Evolutionary conservation across 2,888 invertebrate genomes (phyloP).

Genomic region (Nysson spinosus): DNA sequence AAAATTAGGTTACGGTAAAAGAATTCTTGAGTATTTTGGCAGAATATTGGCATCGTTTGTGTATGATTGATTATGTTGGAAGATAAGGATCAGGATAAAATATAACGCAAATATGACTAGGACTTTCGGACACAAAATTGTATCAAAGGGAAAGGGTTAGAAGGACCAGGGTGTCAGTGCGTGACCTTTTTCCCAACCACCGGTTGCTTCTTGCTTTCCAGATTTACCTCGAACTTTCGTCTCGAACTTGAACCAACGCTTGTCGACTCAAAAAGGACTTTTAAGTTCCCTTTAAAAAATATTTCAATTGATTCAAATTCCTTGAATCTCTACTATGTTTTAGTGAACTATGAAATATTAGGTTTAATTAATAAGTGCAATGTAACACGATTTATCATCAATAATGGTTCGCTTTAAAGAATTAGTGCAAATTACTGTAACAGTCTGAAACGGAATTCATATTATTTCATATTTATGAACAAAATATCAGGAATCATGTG

Average conservation of each 20-base stretch:
- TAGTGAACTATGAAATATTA: too few relatives aligned
- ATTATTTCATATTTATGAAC: too few relatives aligned
- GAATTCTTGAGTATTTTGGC: too few relatives aligned
- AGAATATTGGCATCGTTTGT: too few relatives aligned
- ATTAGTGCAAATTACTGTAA: too few relatives aligned
- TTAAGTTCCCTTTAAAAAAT: conserved; percentile 9
- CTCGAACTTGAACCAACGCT: conserved; percentile 1
- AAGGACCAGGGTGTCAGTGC: conserved; percentile 32
- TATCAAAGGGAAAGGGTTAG: conserved; percentile 40
- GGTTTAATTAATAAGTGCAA: too few relatives aligned
- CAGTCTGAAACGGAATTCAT: too few relatives aligned
- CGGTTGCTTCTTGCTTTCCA: conserved; percentile 50
- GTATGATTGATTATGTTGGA: conserved; percentile 7
- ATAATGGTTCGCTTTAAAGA: too few relatives aligned
- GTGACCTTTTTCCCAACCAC: conserved; percentile 52
- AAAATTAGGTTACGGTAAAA: too few relatives aligned
- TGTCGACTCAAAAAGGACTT: conserved; percentile 17
- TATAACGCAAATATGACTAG: conserved; percentile 6
- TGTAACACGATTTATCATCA: too few relatives aligned
- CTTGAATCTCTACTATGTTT: too few relatives aligned
- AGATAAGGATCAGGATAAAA: neutral
- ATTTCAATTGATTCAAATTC: conserved; percentile 3
- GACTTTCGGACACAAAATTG: conserved; percentile 25
- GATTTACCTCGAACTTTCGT: conserved; percentile 17
- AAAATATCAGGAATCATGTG: too few relatives aligned